phyloP scores from a whole-genome alignment of 2,797 vertebrate genomes.

The Paratrypauchen microcephalus region DNA sequence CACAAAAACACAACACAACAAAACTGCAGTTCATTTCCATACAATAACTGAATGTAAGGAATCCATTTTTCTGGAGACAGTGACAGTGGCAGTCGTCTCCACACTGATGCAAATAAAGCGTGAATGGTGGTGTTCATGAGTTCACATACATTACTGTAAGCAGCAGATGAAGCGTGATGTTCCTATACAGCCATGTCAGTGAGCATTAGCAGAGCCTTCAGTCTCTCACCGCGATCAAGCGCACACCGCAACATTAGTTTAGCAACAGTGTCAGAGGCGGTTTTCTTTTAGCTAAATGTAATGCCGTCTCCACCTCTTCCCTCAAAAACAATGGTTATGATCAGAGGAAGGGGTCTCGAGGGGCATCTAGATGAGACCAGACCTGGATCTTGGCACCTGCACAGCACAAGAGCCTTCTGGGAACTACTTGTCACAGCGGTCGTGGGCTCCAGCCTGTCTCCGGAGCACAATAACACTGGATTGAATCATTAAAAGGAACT shows the following conservation, averaged over 20 bases:
- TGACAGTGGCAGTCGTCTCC: constrained; percentile 18
- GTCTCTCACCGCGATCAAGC: constrained; percentile 47
- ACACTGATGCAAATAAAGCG: constrained; percentile 45
- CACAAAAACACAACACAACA: background rate
- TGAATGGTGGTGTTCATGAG: constrained; percentile 48
- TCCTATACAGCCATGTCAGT: constrained; percentile 56
- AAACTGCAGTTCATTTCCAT: background rate
- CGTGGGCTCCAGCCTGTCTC: constrained; percentile 19
- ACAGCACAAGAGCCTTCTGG: background rate
- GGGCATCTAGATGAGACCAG: background rate
- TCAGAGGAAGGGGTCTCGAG: constrained; percentile 24
- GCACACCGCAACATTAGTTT: constrained; percentile 68
- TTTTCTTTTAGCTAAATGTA: constrained; percentile 50
- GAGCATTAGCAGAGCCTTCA: constrained; percentile 61
- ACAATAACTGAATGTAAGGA: constrained; percentile 3
- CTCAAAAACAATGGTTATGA: constrained; percentile 26
- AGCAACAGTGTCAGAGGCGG: constrained; percentile 62
- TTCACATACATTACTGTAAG: constrained; percentile 61
- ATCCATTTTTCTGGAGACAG: constrained; percentile 6
- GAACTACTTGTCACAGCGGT: background rate
- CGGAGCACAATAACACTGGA: constrained; percentile 2
- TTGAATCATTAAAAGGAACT: constrained; percentile 15
- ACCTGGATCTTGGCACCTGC: constrained; percentile 12
- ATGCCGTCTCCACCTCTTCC: constrained; percentile 13
- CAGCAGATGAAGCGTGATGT: constrained; percentile 47